Evolutionary conservation across 2,888 invertebrate genomes (phyloP).

Genomic region (Allacma fusca): DNA sequence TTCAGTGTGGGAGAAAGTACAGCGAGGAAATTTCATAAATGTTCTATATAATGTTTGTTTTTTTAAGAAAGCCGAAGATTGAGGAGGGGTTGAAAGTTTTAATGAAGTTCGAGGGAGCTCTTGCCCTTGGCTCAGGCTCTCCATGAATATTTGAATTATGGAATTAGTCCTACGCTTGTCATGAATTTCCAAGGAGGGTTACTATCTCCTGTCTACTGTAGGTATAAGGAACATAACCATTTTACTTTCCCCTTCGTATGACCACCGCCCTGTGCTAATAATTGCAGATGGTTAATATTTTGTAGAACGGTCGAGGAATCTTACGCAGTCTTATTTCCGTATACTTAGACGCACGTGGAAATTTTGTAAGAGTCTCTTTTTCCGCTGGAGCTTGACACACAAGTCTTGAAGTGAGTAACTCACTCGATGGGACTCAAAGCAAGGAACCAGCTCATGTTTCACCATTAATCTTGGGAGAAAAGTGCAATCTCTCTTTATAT

Average conservation of each 20-base stretch:
- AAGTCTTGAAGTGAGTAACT: not conserved
- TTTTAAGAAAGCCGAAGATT: constrained; percentile 7
- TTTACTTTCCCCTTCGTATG: not conserved
- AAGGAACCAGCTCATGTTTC: constrained; percentile 22
- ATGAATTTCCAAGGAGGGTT: constrained; percentile 1
- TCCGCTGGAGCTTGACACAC: no score
- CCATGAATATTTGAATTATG: constrained; percentile 55
- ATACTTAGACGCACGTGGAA: no score
- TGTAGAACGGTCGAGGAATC: no score
- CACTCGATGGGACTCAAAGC: no score
- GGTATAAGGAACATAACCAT: no score
- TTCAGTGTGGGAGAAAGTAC: not conserved
- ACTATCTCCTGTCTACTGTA: no score
- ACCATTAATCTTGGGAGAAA: constrained; percentile 32
- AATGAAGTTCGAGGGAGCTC: constrained; percentile 44
- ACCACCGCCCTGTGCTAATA: not conserved
- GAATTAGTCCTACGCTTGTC: constrained; percentile 48
- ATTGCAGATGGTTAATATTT: no score
- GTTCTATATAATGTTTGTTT: constrained; percentile 35
- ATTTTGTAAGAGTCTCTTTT: no score
- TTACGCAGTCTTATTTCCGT: no score
- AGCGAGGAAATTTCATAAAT: not conserved
- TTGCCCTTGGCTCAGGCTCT: constrained; percentile 38
- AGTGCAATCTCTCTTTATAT: constrained; percentile 14
- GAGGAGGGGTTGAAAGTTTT: constrained; percentile 41